Percentiles rank a stretch among this genome's conserved stretches.
phyloP scores from a whole-genome alignment of 2,797 vertebrate species.

The Betta splendens region DNA sequence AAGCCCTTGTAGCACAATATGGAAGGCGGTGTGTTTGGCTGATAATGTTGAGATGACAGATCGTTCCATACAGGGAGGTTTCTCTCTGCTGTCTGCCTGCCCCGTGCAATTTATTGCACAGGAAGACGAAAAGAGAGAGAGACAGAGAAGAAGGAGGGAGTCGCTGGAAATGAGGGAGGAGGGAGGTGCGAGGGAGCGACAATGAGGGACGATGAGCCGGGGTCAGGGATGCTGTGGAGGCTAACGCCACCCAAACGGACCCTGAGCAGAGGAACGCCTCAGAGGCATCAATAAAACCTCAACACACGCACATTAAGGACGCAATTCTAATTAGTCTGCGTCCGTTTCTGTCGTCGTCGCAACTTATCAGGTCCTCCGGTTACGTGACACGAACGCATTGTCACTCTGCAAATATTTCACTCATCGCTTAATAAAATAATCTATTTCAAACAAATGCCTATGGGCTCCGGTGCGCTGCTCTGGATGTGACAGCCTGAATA shows the following conservation, averaged over 20 bases:
- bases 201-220: conserved; percentile 44
- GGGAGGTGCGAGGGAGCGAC: conserved; percentile 27
- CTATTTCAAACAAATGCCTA: conserved; percentile 58
- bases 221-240: conserved; percentile 51
- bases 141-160: conserved; percentile 28
- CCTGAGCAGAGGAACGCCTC: conserved; percentile 11
- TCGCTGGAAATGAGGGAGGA: conserved; percentile 58
- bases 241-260: conserved; percentile 20
- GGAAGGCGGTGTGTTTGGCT: conserved; percentile 93
- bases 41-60: conserved; percentile 97
- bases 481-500: conserved; percentile 79
- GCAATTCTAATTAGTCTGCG: background rate
- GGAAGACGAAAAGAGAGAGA: conserved; percentile 65
- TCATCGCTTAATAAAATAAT: conserved; percentile 64
- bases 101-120: conserved; percentile 89
- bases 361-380: conserved; percentile 46
- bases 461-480: conserved; percentile 42
- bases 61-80: conserved; percentile 91
- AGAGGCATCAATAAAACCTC: conserved; percentile 6
- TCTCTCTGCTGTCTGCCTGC: conserved; percentile 87
- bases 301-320: background rate
- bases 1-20: conserved; percentile 93
- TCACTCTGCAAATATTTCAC: conserved; percentile 71
- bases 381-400: conserved; percentile 67
- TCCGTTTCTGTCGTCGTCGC: conserved; percentile 25